phyloP scores from a whole-genome alignment of 35 echinoderm and acorn worm species.

The Patiria miniata region DNA sequence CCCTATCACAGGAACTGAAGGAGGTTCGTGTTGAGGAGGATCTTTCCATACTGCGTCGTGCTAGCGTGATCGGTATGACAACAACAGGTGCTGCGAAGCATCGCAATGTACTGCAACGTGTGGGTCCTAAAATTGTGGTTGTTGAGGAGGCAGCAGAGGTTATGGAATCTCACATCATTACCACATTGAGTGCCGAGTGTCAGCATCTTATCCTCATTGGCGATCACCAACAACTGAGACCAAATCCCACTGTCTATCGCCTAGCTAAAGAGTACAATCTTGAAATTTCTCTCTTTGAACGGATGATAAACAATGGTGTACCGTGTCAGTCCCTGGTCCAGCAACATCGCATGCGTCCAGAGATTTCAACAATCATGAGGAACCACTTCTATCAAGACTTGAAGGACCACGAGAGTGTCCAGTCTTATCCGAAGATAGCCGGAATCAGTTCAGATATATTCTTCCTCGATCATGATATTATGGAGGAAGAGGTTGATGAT shows the following conservation, averaged over 20 bases:
- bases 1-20: slow-evolving; percentile 37
- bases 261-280: slow-evolving; percentile 75
- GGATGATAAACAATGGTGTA: slow-evolving; percentile 79
- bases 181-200: slow-evolving; percentile 52
- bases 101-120: slow-evolving; percentile 53
- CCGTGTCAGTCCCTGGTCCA: slow-evolving; percentile 50
- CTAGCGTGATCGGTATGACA: slow-evolving; percentile 83
- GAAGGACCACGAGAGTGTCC: slow-evolving; percentile 67
- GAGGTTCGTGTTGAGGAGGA: slow-evolving; percentile 57
- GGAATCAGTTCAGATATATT: slow-evolving; percentile 67
- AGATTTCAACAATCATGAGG: slow-evolving; percentile 75
- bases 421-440: slow-evolving; percentile 29
- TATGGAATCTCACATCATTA: slow-evolving; percentile 82
- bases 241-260: slow-evolving; percentile 85
- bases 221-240: slow-evolving; percentile 90
- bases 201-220: slow-evolving; percentile 91
- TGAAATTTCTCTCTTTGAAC: slow-evolving; percentile 88
- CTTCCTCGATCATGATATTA: slow-evolving; percentile 68
- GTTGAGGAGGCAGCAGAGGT: slow-evolving; percentile 97
- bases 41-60: slow-evolving; percentile 37
- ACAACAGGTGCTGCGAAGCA: slow-evolving; percentile 84
- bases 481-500: slow-evolving; percentile 58
- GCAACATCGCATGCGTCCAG: slow-evolving; percentile 88
- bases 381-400: slow-evolving; percentile 68
- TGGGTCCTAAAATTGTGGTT: slow-evolving; percentile 74